phyloP scores from a whole-genome alignment of 2,113 vertebrate genomes.

The Halcyon malimbica region DNA sequence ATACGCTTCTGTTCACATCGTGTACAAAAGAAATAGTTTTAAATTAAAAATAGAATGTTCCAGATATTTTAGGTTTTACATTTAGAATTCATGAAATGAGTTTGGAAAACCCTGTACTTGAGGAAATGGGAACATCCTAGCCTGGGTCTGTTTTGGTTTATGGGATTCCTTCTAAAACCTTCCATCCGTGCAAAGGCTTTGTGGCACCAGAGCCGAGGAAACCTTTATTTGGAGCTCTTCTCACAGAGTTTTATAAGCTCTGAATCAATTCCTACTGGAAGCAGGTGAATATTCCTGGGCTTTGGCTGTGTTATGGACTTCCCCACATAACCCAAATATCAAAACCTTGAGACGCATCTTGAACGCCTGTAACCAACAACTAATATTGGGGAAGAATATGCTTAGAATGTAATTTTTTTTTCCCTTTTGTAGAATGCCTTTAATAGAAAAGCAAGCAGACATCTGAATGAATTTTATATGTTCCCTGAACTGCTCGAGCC shows the following conservation, averaged over 20 bases:
- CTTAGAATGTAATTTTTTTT: background rate
- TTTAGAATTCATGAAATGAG: accelerated
- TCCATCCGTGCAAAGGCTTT: background rate
- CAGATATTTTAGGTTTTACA: background rate
- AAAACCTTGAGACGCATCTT: background rate
- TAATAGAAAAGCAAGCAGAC: background rate
- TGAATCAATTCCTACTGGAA: background rate
- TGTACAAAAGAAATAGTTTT: background rate
- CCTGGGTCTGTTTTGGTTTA: background rate
- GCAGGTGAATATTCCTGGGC: background rate
- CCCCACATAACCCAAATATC: background rate
- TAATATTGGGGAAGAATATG: background rate
- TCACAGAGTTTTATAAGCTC: background rate
- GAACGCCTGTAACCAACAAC: background rate
- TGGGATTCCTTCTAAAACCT: background rate
- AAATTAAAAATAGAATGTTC: accelerated
- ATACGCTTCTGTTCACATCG: accelerated
- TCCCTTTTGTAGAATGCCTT: background rate
- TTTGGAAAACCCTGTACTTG: background rate
- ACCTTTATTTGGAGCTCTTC: background rate
- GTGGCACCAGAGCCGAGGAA: background rate
- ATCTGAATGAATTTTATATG: slow-evolving; percentile 34
- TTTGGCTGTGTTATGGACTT: background rate
- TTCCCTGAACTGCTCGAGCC: slow-evolving; percentile 1
- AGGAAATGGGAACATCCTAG: background rate